Conservation (phyloP, 2,113 vertebrate species). For the Rana temporaria region DNA sequence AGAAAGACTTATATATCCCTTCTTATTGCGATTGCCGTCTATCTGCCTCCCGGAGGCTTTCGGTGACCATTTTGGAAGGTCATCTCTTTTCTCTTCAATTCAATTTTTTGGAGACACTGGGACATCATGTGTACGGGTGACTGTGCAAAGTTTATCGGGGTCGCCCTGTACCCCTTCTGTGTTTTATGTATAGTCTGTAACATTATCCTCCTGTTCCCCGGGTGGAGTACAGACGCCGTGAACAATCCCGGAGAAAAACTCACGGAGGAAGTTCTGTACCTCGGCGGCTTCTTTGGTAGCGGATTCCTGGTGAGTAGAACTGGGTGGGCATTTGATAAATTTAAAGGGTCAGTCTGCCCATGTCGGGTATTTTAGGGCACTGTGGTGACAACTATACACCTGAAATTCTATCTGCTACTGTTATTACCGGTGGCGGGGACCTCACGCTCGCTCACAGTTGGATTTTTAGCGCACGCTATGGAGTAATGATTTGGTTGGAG, state of each 20-base stretch:
- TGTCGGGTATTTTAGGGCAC: too few relatives aligned
- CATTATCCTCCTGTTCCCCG: conserved; percentile 79
- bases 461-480: too few relatives aligned
- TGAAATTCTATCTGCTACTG: too few relatives aligned
- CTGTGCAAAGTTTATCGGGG: conserved; percentile 73
- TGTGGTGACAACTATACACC: too few relatives aligned
- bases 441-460: too few relatives aligned
- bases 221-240: conserved; percentile 67
- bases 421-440: too few relatives aligned
- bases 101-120: too few relatives aligned
- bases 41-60: neutral
- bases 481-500: too few relatives aligned
- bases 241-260: conserved; percentile 52
- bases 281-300: conserved; percentile 79
- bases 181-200: conserved; percentile 76
- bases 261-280: conserved; percentile 78
- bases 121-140: conserved; percentile 76
- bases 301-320: conserved; percentile 74
- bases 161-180: conserved; percentile 71
- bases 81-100: neutral
- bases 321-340: neutral
- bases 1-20: neutral
- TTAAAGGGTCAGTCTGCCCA: too few relatives aligned
- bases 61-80: neutral
- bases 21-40: neutral